These are phyloP conservation scores for Philypnodon macrostomus DNA, from an alignment of 2,797 vertebrate genomes.

Conservation along the genomic window DNA sequence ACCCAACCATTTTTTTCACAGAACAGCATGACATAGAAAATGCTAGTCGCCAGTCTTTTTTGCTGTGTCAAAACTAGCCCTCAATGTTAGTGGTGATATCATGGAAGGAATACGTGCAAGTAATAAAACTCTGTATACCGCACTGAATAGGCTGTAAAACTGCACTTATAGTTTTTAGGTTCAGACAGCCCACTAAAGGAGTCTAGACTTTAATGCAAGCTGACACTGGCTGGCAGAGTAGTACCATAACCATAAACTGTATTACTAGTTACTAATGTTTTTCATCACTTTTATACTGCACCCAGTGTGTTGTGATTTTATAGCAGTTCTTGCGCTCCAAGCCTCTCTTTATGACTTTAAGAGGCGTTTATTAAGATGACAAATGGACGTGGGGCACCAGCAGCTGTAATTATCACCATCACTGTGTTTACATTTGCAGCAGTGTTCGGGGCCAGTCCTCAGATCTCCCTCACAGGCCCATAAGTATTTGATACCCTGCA, in stretches of 20 bases:
- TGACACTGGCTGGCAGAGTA: constrained; percentile 4
- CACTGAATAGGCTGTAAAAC: neutral
- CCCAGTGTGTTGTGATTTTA: constrained; percentile 27
- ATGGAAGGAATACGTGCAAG: neutral
- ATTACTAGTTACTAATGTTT: neutral
- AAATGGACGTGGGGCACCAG: constrained; percentile 38
- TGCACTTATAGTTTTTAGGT: neutral
- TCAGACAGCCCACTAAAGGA: neutral
- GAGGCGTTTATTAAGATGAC: constrained; percentile 54
- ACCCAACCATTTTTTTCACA: too few species aligned
- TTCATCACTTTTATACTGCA: constrained; percentile 1
- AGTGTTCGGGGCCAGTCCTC: constrained; percentile 30
- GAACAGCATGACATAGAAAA: too few species aligned
- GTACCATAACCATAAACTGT: constrained; percentile 2
- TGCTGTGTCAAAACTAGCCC: neutral
- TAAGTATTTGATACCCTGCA: constrained; percentile 62
- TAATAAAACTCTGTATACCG: neutral
- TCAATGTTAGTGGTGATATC: neutral
- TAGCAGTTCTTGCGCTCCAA: constrained; percentile 16
- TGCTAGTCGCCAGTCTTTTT: too few species aligned
- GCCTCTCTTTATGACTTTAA: constrained; percentile 30
- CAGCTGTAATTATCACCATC: constrained; percentile 58
- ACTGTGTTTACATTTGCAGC: constrained; percentile 52
- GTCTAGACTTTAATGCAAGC: constrained; percentile 4
- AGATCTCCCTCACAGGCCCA: constrained; percentile 47